Base-by-base conservation (phyloP, 1,140 invertebrate species). In the Apis mellifera region DNA sequence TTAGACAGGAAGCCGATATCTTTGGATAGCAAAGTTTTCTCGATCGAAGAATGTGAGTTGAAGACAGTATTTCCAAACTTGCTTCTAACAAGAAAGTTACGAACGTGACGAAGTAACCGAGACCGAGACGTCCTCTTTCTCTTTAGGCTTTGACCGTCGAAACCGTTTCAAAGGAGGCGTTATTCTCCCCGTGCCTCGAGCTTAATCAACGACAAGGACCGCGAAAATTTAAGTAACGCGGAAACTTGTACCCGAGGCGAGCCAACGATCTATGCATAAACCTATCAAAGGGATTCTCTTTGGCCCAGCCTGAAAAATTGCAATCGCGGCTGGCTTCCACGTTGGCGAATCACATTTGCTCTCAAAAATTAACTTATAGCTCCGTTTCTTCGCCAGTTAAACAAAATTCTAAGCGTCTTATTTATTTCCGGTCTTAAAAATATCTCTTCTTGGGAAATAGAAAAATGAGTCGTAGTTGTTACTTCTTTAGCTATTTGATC, bases 71-170 rank as follows among this genome's bases (percentile, higher is more conserved):
- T 62, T 65, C 50, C 15, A 80, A 80, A 80, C 59, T 65, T 73
- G 32, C 32, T 50, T 50, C 71, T 73, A 73, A 73, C 69, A 52
- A 80, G 78, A 73, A 79, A 73, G 52, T 79, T 73, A 26, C 26
- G 32, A 52, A 65, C 69, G 59, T n/a, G 50, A 73, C 70, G 54
- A 80, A 73, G 69, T 73, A 65, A 65, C 26, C 70, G 50, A 80
- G 32, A 73, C 50, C 73, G 26, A 32, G 73, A 52, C 73, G 62
- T 52, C 60, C 78, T 79, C 64, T n/a, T 26, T 42, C 15, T 32
- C 26, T 15, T 23, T 1, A 21, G 60, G 13, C 26, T 32, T 32
- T 15, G 23, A 64, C 23, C 52, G 17, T 32, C 8, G 62, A 64
- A 64, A 64, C 48, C n/a, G 11, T 32, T n/a, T 54, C n/a, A 54